Conservation (phyloP, 1,140 invertebrate genomes). For the Odontomachus brunneus region DNA sequence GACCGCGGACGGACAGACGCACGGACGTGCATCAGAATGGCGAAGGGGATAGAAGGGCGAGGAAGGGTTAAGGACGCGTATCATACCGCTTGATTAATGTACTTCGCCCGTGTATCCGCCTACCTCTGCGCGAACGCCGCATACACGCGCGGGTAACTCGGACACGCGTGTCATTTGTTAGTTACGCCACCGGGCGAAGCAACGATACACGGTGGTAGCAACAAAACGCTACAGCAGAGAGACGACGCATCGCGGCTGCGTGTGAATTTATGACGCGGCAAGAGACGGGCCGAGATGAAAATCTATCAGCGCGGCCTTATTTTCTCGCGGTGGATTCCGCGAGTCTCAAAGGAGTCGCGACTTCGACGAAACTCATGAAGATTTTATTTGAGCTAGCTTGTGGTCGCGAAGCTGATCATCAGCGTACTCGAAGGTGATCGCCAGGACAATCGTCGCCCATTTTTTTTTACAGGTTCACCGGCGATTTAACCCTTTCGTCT, state of each 20-base stretch:
- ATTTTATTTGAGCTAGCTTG: too few species aligned
- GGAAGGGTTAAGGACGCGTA: slow-evolving; percentile 75
- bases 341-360: background rate
- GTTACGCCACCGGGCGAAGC: background rate
- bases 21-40: slow-evolving; percentile 25
- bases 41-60: slow-evolving; percentile 41
- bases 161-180: slow-evolving; percentile 65
- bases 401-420: too few species aligned
- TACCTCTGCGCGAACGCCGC: slow-evolving; percentile 14
- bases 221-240: slow-evolving; percentile 4
- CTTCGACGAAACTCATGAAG: background rate
- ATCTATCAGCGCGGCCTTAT: background rate
- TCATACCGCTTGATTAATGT: slow-evolving; percentile 76
- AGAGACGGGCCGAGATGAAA: slow-evolving; percentile 1
- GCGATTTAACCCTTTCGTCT: too few species aligned
- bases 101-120: slow-evolving; percentile 61
- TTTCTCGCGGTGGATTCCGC: background rate
- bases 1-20: background rate
- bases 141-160: slow-evolving; percentile 18
- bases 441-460: too few species aligned
- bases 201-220: slow-evolving; percentile 7
- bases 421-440: too few species aligned
- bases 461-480: too few species aligned
- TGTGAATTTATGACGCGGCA: background rate
- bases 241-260: background rate